Conservation (phyloP, 2,888 invertebrate genomes). For the Neoscelio sp. region DNA sequence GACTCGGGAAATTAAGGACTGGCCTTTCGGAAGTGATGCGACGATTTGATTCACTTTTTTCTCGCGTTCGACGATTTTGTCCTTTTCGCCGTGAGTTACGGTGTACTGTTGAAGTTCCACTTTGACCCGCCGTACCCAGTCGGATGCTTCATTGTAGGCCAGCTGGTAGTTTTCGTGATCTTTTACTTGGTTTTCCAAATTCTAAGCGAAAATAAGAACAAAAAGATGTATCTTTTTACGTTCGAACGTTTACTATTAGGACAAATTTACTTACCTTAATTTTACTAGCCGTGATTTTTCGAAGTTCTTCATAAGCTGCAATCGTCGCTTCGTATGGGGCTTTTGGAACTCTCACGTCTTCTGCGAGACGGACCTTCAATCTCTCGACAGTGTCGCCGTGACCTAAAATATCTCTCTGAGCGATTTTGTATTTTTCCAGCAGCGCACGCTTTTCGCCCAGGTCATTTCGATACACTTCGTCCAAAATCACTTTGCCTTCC, state of each 20-base stretch:
- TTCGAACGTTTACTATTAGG: too few relatives aligned
- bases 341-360: constrained; percentile 87
- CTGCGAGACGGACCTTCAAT: constrained; percentile 89
- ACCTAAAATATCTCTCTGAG: constrained; percentile 92
- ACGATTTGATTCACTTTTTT: constrained; percentile 89
- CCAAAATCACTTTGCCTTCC: constrained; percentile 91
- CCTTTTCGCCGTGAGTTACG: constrained; percentile 94
- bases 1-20: constrained; percentile 89
- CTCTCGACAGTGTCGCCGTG: constrained; percentile 92
- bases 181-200: constrained; percentile 92
- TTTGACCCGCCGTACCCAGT: constrained; percentile 92
- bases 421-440: constrained; percentile 93
- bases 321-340: constrained; percentile 89
- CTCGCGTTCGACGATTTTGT: constrained; percentile 90
- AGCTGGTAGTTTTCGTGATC: constrained; percentile 95
- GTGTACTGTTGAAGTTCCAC: constrained; percentile 93
- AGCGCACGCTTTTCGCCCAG: constrained; percentile 95
- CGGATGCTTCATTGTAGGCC: constrained; percentile 91
- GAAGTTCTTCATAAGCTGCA: constrained; percentile 88
- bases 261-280: constrained; percentile 87
- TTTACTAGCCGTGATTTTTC: constrained; percentile 87
- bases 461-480: constrained; percentile 91
- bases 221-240: too few relatives aligned
- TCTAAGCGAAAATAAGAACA: constrained; percentile 81
- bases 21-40: constrained; percentile 88